Evolutionary conservation across 1,140 invertebrate species (phyloP), one percentile per base, ranked within the genome.

Genomic region (Trichogramma pretiosum): DNA sequence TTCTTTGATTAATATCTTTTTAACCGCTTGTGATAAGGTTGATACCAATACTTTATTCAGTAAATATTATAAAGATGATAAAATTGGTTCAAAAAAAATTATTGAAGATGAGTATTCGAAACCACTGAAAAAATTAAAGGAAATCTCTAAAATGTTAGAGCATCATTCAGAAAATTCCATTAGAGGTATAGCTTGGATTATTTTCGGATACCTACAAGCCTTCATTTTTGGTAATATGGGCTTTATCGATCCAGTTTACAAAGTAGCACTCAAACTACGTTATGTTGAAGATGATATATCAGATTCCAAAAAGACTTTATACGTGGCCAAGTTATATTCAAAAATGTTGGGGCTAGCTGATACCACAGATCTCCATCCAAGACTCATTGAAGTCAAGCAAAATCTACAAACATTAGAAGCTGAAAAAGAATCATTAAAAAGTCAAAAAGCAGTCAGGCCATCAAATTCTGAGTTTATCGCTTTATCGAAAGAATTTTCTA

Each of bases 181-280:
- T 5, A 56, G 61, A 36, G 67, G 67, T 3, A 50, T 51, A 52
- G 47, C 56, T 1, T 76, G 74, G 74, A 46, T 63, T 24, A 49
- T 64, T 3, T 37, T 76, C 3, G 72, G 73, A 11, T 63, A 65
- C 46, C 33, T 74, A 24, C 60, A 74, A 39, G 35, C 72, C 5
- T 57, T 64, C 34, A 42, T 78, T 0, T 74, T 74, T 42, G 51
- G 63, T 0, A 65, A 67, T 37, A 50, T 77, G 2, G 72, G 69
- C 13, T 51, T 58, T 23, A 79, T 90, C 14, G 88, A 91, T 72
- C 84, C 85, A 1, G 77, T 86, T 0, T 76, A 82, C 36, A 88
- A 87, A 60, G 75, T 81, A 30, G 67, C 74, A 1, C 60, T 89
- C 0, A 85, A 85, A 63, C 68, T 81, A 5, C 60, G 75, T 35